Base-by-base conservation (phyloP, 92 coral and sea anemone genomes). In the Isaurus tuberculatus region DNA sequence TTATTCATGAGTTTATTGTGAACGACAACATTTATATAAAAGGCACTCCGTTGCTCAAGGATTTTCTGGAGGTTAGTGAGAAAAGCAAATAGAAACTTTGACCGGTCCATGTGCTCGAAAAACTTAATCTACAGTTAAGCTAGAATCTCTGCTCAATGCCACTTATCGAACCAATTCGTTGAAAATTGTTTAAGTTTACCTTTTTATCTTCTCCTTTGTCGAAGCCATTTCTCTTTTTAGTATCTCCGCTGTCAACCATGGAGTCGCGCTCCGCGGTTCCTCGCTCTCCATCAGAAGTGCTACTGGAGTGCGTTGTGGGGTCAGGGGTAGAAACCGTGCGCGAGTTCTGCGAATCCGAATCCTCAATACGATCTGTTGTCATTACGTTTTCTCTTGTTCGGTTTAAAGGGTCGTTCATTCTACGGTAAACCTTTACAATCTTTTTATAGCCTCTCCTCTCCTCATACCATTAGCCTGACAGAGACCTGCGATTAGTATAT, bases 371-470 rank as follows among this genome's bases (percentile, higher is more conserved):
- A 89, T 94, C 98, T 75, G 99, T 97, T 63, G 97, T 93, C 96
- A 92, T 92, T 80, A 90, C 91, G 81, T 97, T 89, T 82, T 89
- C 91, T 75, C 86, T 89, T 84, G 91, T 75, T 85, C 89, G 87
- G 86, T 75, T 92, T 84, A 85, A 89, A 75, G 94, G 86, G 86
- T 94, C 98, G 98, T 91, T 97, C 98, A 97, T 97, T 92, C 92
- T 97, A 90, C 92, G 93, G 92, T 81, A 79, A 83, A 80, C 88
- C 79, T 87, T 85, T 84, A 77, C 68, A 77, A 58, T 69, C 28
- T 51, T 32, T 57, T 60, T 77, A 58, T 51, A 77, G 49, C 82
- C 51, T 69, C 68, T 58, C 33, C 82, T 57, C 68, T 77, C 82
- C 23, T 77, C 82, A 77, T 77, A 77, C 69, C 82, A 77, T 70